Evolutionary conservation across 2,888 invertebrate species (phyloP), one percentile per base, ranked within the genome.

Genomic region (Plagodis dolabraria): DNA sequence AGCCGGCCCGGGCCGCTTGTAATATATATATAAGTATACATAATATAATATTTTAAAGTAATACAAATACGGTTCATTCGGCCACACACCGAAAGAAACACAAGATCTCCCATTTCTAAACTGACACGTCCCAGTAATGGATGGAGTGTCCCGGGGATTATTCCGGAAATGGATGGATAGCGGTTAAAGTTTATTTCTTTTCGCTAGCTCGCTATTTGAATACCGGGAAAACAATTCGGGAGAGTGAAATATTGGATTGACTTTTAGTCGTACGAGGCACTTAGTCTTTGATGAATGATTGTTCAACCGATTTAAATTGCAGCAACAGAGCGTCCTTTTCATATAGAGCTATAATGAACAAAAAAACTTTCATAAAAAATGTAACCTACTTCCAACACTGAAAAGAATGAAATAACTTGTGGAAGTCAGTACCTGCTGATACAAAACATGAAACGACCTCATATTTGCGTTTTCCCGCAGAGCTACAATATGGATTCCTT

Each of bases 101-200:
- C 46, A 55, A 44, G 10, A 47, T 34, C 35, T 61, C 49, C 43
- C 56, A 12, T 34, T 12, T 47, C 60, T 53, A 53, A 60, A 56
- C 56, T 49, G 56, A 53, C 60, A 46, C 60, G 51, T 42, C 43
- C 35, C 35, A 49, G 58, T 63, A 63, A 63, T 63, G 56, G 63
- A 56, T 63, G 63, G 38, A 59, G 63, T 59, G 58, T 59, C 58
- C 47, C 58, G 63, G 53, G 58, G 63, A 63, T 63, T 63, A 63
- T 59, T 56, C 56, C 47, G 58, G 50, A 55, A 61, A 63, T 51
- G 52, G 62, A 58, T 63, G 58, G 63, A 53, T 63, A 40, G 45
- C 52, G 55, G 58, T 55, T 51, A 43, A 58, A 63, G 42, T 60
- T 56, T 58, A 63, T 63, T 59, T 63, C 51, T 53, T 54, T 57